Percentiles rank a stretch among this genome's conserved stretches.
phyloP scores from a whole-genome alignment of 1,140 invertebrate species.

The Phocides pigmalion region DNA sequence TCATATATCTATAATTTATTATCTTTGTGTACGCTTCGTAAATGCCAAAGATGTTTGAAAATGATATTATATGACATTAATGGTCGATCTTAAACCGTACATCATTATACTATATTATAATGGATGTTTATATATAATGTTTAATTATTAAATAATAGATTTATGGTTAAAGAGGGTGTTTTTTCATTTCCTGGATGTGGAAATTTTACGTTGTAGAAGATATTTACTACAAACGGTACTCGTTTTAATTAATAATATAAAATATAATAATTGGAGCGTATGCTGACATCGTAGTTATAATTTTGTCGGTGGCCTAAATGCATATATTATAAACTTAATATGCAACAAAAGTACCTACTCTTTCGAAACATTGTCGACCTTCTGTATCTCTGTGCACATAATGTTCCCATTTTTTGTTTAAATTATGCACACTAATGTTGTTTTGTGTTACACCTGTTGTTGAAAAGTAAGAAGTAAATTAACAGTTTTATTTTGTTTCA shows the following conservation, averaged over 20 bases:
- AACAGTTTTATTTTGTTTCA: constrained; percentile 46
- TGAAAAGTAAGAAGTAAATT: constrained; percentile 25
- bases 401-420: constrained; percentile 38
- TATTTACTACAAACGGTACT: too few relatives aligned
- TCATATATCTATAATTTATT: too few relatives aligned
- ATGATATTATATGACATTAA: too few relatives aligned
- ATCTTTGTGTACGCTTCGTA: too few relatives aligned
- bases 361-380: constrained; percentile 68
- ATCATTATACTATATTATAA: too few relatives aligned
- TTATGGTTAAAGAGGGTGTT: too few relatives aligned
- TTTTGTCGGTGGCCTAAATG: constrained; percentile 63
- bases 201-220: too few relatives aligned
- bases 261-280: constrained; percentile 3
- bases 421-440: constrained; percentile 19
- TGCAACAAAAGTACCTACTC: constrained; percentile 43
- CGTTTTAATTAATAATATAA: not conserved
- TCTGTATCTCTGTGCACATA: constrained; percentile 46
- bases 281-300: constrained; percentile 25
- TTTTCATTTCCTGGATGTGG: too few relatives aligned
- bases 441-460: constrained; percentile 18
- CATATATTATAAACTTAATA: constrained; percentile 62
- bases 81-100: too few relatives aligned
- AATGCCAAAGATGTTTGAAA: too few relatives aligned
- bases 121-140: too few relatives aligned
- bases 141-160: too few relatives aligned